phyloP scores from a whole-genome alignment of 53 echinoderm and acorn worm species.

The Crossaster papposus region DNA sequence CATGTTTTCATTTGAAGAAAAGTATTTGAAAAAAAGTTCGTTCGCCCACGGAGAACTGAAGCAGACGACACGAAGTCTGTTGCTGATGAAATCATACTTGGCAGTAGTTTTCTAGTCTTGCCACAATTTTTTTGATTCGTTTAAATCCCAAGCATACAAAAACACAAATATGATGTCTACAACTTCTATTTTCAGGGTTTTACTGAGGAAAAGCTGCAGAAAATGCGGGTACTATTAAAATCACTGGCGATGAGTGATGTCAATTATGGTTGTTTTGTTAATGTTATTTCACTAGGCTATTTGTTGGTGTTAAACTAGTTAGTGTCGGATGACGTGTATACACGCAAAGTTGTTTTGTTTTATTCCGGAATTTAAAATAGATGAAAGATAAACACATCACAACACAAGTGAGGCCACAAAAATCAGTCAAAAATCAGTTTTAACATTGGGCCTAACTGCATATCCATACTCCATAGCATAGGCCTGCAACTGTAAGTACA shows the following conservation, averaged over 20 bases:
- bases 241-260: background rate
- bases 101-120: no score
- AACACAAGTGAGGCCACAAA: no score
- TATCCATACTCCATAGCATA: no score
- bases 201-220: slow-evolving; percentile 33
- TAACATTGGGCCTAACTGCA: no score
- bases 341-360: no score
- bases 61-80: slow-evolving; percentile 48
- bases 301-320: no score
- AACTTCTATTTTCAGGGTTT: slow-evolving; percentile 23
- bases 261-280: background rate
- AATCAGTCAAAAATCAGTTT: no score
- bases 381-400: no score
- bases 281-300: background rate
- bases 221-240: slow-evolving; percentile 29
- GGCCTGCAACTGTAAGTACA: no score
- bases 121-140: background rate
- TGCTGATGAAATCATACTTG: slow-evolving; percentile 46
- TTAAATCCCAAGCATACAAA: background rate
- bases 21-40: background rate
- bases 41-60: slow-evolving; percentile 3
- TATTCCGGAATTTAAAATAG: no score
- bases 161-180: slow-evolving; percentile 32
- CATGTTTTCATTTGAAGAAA: background rate
- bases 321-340: no score